These are phyloP conservation scores for Charanyca ferruginea DNA, from an alignment of 2,888 invertebrate genomes.

Conservation along the genomic window DNA sequence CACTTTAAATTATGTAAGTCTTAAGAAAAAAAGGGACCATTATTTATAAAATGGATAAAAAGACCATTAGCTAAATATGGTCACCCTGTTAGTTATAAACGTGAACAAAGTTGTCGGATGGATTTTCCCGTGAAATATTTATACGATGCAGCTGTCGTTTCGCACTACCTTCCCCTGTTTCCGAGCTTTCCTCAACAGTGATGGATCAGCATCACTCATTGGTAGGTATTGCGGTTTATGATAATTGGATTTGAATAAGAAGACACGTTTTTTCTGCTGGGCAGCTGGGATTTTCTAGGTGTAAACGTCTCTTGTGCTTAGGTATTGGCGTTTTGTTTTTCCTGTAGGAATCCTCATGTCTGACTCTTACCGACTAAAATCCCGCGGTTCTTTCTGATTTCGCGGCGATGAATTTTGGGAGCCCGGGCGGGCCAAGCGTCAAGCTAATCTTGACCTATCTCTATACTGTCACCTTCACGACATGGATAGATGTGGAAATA, in stretches of 20 bases:
- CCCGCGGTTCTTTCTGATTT: too few species aligned
- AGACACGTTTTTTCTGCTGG: too few species aligned
- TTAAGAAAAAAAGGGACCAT: neutral
- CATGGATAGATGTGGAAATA: too few species aligned
- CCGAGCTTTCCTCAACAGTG: conserved; percentile 12
- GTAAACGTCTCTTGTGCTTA: too few species aligned
- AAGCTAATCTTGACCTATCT: too few species aligned
- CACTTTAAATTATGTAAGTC: conserved; percentile 20
- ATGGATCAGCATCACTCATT: conserved; percentile 9
- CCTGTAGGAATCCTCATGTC: too few species aligned
- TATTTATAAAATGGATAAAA: neutral
- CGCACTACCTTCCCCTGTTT: conserved; percentile 19
- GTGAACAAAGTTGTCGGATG: conserved; percentile 41
- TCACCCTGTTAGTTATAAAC: conserved; percentile 38
- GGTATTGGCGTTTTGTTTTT: too few species aligned
- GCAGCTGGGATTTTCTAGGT: too few species aligned
- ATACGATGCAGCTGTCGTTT: conserved; percentile 52
- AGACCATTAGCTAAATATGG: conserved; percentile 17
- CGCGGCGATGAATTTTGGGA: too few species aligned
- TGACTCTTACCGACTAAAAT: too few species aligned
- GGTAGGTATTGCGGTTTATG: neutral
- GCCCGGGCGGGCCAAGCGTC: too few species aligned
- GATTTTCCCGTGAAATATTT: conserved; percentile 43
- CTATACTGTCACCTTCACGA: too few species aligned
- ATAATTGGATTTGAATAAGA: neutral